A percentile compares a stretch with the other conserved stretches of the same genome.
Evolutionary conservation across 2,888 invertebrate species (phyloP).

Genomic region (Drosophila ezoana): DNA sequence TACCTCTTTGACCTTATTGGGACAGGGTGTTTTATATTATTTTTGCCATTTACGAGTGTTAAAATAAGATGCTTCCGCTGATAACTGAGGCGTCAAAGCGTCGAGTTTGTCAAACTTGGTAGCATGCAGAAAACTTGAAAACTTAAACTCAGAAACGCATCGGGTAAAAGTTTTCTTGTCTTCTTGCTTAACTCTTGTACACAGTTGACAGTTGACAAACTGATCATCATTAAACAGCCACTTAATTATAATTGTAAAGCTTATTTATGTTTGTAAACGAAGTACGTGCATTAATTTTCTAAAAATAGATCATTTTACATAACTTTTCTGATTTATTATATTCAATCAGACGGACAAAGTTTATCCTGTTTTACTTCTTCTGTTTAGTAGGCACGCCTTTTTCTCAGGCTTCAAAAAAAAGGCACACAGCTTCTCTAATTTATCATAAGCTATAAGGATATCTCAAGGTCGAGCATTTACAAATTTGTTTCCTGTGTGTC

Average conservation of each 20-base stretch:
- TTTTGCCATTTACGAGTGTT: constrained; percentile 10
- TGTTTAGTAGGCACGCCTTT: not conserved
- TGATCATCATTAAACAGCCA: not conserved
- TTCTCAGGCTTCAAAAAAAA: not conserved
- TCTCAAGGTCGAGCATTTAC: constrained; percentile 6
- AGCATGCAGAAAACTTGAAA: constrained; percentile 5
- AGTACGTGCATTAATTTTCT: no score
- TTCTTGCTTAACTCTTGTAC: not conserved
- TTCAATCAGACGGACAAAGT: no score
- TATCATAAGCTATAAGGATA: constrained; percentile 4
- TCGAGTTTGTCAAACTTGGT: constrained; percentile 4
- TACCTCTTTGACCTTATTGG: constrained; percentile 32
- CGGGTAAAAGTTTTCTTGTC: not conserved
- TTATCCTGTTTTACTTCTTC: no score
- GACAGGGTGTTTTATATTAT: constrained; percentile 16
- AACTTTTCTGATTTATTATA: no score
- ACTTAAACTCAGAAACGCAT: not conserved
- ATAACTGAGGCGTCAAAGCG: constrained; percentile 25
- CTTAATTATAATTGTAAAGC: not conserved
- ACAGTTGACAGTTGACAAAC: constrained; percentile 1
- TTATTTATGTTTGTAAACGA: not conserved
- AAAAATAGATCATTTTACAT: no score
- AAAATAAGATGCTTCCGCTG: constrained; percentile 19
- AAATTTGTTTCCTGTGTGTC: not conserved
- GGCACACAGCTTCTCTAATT: not conserved